Evolutionary conservation across 2,797 vertebrate genomes (phyloP).

Genomic region (Morelia viridis): DNA sequence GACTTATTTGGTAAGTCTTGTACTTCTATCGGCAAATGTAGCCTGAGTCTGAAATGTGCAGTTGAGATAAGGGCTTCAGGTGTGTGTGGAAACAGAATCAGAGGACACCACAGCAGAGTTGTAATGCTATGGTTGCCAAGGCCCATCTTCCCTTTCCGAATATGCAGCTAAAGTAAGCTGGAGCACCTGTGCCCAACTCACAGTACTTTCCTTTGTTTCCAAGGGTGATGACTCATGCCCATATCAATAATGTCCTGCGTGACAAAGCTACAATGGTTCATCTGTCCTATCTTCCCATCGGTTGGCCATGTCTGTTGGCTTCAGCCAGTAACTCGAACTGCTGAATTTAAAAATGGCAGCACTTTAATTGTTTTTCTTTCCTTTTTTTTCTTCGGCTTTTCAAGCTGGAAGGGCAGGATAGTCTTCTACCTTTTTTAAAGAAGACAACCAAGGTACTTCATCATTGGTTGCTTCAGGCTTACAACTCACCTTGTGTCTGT

Average conservation of each 20-base stretch:
- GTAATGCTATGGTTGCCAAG: not conserved
- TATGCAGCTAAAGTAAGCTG: not conserved
- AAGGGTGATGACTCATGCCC: not conserved
- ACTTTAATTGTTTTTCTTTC: not conserved
- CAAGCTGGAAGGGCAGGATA: not conserved
- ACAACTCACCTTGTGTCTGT: not conserved
- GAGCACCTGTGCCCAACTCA: slow-evolving; percentile 38
- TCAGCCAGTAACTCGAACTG: slow-evolving; percentile 28
- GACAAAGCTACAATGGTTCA: slow-evolving; percentile 44
- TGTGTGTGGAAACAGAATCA: not conserved
- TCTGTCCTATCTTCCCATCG: not conserved
- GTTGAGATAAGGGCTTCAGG: not conserved
- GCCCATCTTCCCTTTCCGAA: not conserved
- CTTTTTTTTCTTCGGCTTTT: not conserved
- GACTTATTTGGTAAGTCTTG: not conserved
- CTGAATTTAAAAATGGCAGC: slow-evolving; percentile 17
- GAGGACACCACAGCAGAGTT: not conserved
- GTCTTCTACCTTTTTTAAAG: not conserved
- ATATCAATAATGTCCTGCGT: slow-evolving; percentile 59
- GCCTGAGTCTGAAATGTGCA: not conserved
- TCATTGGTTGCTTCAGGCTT: not conserved
- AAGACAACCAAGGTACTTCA: not conserved
- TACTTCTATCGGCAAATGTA: not conserved
- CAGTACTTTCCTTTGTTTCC: slow-evolving; percentile 57
- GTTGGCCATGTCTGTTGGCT: slow-evolving; percentile 34